A percentile compares a stretch with the other conserved stretches of the same genome.
Conservation (phyloP, 2,797 vertebrate species). For the Chanos chanos region DNA sequence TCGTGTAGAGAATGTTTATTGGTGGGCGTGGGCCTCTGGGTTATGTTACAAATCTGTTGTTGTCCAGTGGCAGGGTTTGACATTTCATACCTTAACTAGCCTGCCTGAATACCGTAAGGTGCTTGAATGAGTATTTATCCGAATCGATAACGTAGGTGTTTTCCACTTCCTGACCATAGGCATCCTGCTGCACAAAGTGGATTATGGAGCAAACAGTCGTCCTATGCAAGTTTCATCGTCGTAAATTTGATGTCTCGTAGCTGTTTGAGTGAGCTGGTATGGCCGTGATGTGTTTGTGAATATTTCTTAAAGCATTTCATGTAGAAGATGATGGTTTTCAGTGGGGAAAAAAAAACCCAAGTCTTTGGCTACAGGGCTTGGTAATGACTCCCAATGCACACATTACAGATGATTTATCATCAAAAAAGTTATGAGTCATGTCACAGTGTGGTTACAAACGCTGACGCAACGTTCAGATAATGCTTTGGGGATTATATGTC, state of each 20-base stretch:
- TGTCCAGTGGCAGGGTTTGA: constrained; percentile 21
- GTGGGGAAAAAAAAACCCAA: constrained; percentile 18
- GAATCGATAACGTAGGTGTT: constrained; percentile 1
- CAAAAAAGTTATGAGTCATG: constrained; percentile 43
- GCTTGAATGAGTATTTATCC: constrained; percentile 38
- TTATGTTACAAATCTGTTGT: constrained; percentile 9
- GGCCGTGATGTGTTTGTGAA: constrained; percentile 7
- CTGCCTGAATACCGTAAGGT: constrained; percentile 38
- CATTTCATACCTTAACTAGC: constrained; percentile 50
- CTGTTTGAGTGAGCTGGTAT: constrained; percentile 17
- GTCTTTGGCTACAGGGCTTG: constrained; percentile 31
- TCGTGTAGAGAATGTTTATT: background rate
- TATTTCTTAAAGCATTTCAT: constrained; percentile 26
- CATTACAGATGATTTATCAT: constrained; percentile 33
- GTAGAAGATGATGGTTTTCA: constrained; percentile 10
- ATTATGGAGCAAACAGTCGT: constrained; percentile 18
- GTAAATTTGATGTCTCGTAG: constrained; percentile 5
- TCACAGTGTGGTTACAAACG: too few relatives aligned
- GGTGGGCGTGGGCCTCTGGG: too few relatives aligned
- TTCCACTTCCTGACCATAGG: constrained; percentile 7
- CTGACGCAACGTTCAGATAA: too few relatives aligned
- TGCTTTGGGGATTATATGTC: too few relatives aligned
- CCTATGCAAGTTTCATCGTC: constrained; percentile 52
- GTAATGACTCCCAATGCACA: constrained; percentile 20
- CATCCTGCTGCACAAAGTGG: constrained; percentile 28